Conservation (phyloP, 2,888 invertebrate genomes). For the Listrodromus nycthemerus region DNA sequence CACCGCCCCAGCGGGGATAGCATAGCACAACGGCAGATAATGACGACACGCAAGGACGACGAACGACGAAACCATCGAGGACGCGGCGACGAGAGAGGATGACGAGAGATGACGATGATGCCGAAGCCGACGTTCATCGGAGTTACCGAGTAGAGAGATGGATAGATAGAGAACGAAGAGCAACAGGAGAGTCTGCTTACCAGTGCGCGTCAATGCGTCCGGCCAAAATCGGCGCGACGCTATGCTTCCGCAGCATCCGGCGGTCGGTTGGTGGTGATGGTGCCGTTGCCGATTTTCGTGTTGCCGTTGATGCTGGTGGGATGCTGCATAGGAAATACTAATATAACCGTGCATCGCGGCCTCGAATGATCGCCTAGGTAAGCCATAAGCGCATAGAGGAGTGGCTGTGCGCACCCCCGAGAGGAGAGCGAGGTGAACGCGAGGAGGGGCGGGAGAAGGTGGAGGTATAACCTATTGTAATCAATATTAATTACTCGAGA, state of each 20-base stretch:
- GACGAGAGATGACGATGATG: constrained; percentile 60
- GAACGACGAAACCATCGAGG: constrained; percentile 34
- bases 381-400: constrained; percentile 70
- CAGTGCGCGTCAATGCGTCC: constrained; percentile 27
- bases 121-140: constrained; percentile 54
- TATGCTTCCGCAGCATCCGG: constrained; percentile 40
- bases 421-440: constrained; percentile 49
- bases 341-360: constrained; percentile 76
- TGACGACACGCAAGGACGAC: constrained; percentile 64
- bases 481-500: constrained; percentile 85
- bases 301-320: constrained; percentile 70
- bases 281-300: constrained; percentile 48
- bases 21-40: constrained; percentile 51
- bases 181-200: constrained; percentile 48
- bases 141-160: constrained; percentile 49
- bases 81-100: constrained; percentile 54
- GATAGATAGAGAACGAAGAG: constrained; percentile 47
- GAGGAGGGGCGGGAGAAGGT: constrained; percentile 58
- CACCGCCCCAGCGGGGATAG: constrained; percentile 8
- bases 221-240: constrained; percentile 32
- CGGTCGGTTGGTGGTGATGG: constrained; percentile 34
- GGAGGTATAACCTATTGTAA: constrained; percentile 84
- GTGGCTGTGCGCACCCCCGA: constrained; percentile 22
- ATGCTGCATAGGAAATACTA: constrained; percentile 78
- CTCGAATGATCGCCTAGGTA: constrained; percentile 72